Conservation (phyloP, 2,888 invertebrate species). For the Hirtodrosophila trivittata region DNA sequence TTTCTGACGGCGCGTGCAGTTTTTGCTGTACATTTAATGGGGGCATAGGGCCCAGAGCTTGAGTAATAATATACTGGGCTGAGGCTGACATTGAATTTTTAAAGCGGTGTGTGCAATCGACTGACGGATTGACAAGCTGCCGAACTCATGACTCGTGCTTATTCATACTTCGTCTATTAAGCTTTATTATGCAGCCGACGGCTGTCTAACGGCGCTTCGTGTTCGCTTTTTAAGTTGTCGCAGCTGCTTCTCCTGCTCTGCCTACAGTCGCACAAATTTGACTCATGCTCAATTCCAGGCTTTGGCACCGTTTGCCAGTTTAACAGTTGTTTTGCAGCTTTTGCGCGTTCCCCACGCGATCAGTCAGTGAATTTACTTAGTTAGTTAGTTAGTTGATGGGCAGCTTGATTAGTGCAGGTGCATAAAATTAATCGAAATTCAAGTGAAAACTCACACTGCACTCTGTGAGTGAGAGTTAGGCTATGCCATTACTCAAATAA, state of each 20-base stretch:
- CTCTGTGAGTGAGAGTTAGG: too few species aligned
- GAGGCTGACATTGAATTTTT: constrained; percentile 51
- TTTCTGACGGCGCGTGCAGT: constrained; percentile 45
- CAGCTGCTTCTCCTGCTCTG: constrained; percentile 31
- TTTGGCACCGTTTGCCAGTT: constrained; percentile 49
- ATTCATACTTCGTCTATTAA: constrained; percentile 35
- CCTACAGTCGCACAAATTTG: constrained; percentile 11
- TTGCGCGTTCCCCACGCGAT: constrained; percentile 60
- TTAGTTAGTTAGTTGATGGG: constrained; percentile 21
- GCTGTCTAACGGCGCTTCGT: constrained; percentile 54
- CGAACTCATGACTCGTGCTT: constrained; percentile 36
- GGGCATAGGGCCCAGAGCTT: constrained; percentile 26
- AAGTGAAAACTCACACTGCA: constrained; percentile 2
- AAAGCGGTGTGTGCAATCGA: constrained; percentile 18
- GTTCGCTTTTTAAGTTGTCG: constrained; percentile 35
- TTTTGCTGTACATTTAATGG: constrained; percentile 13
- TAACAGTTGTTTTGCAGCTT: constrained; percentile 67
- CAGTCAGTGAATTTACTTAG: constrained; percentile 29
- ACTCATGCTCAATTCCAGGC: constrained; percentile 59
- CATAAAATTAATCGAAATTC: constrained; percentile 31
- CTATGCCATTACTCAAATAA: too few species aligned
- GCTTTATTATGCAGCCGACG: constrained; percentile 51
- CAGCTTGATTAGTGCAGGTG: constrained; percentile 26
- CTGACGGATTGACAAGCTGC: constrained; percentile 14
- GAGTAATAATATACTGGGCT: constrained; percentile 37